A percentile compares a stretch with the other conserved stretches of the same genome.
phyloP scores from a whole-genome alignment of 2,888 invertebrate species.

The Phlogophora meticulosa region DNA sequence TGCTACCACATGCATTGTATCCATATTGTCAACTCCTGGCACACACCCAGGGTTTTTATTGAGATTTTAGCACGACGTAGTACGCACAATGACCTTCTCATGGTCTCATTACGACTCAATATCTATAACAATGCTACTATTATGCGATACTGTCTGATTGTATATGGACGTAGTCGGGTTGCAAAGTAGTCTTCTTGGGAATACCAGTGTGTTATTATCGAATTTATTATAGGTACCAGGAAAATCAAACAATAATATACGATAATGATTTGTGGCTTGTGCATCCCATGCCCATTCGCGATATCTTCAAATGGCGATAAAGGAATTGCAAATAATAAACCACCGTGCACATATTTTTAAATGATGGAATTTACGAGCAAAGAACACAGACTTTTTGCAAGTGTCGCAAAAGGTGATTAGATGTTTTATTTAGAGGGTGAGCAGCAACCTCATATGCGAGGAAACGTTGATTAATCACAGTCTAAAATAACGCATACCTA shows the following conservation, averaged over 20 bases:
- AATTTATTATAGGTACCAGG: conserved; percentile 31
- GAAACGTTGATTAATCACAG: background rate
- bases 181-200: conserved; percentile 36
- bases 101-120: conserved; percentile 48
- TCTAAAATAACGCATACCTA: background rate
- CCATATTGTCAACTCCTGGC: conserved; percentile 47
- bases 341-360: background rate
- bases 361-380: background rate
- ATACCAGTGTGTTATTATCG: conserved; percentile 31
- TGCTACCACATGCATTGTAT: conserved; percentile 19
- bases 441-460: background rate
- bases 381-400: background rate
- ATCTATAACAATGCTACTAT: conserved; percentile 51
- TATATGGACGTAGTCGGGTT: conserved; percentile 58
- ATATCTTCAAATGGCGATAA: background rate
- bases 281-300: background rate
- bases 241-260: conserved; percentile 24
- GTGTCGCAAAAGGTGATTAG: background rate
- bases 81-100: conserved; percentile 55
- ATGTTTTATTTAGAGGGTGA: background rate
- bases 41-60: conserved; percentile 48
- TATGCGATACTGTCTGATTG: conserved; percentile 52
- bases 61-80: conserved; percentile 54
- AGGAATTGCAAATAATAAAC: background rate
- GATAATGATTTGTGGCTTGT: background rate